Evolutionary conservation across 2,113 vertebrate species (phyloP).

Genomic region (Mormoops blainvillei): DNA sequence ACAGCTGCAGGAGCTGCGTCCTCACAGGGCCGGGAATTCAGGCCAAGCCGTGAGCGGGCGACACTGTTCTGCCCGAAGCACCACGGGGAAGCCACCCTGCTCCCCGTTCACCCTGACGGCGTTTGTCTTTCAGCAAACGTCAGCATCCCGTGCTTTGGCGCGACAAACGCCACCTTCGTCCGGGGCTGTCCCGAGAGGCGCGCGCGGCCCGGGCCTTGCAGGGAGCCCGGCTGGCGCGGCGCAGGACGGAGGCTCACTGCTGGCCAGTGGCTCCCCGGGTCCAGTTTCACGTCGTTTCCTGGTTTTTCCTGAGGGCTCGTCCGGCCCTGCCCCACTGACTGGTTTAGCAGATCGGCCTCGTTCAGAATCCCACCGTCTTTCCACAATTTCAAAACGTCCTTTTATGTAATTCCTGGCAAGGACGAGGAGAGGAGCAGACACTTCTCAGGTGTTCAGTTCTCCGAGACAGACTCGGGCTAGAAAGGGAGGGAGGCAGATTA

Average conservation of each 20-base stretch:
- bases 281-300: constrained; percentile 26
- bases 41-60: no score
- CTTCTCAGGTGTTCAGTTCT: neutral
- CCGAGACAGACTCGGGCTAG: neutral
- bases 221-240: neutral
- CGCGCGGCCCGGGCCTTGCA: neutral
- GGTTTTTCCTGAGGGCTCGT: constrained; percentile 29
- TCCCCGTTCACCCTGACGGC: no score
- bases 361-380: neutral
- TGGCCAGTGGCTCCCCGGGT: constrained; percentile 28
- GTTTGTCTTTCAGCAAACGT: no score
- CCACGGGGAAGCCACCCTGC: no score
- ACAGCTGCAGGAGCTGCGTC: no score
- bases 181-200: neutral
- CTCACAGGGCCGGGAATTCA: no score
- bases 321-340: constrained; percentile 29
- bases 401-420: neutral
- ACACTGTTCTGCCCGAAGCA: no score
- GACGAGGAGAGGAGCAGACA: neutral
- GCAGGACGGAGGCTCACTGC: neutral
- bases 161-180: constrained; percentile 29
- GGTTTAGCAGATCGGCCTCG: constrained; percentile 35
- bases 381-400: neutral
- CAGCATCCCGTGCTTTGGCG: neutral
- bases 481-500: neutral